These are phyloP conservation scores for Saturnia japonica DNA, from an alignment of 2,888 invertebrate genomes.

Conservation along the genomic window DNA sequence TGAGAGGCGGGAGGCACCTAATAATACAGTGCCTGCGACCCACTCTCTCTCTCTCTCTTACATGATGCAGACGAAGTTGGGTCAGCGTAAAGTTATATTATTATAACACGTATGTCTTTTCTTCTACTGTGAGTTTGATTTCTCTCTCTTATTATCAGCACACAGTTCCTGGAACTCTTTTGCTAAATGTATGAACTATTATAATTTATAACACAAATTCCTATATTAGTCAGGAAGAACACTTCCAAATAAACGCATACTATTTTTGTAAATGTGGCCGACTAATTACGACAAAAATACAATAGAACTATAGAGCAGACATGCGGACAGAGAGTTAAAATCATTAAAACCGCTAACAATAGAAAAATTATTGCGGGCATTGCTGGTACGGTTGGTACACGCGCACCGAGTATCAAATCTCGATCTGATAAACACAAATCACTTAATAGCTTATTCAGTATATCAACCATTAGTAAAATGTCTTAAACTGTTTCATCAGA, in stretches of 20 bases:
- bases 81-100: too few relatives aligned
- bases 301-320: background rate
- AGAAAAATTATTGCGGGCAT: background rate
- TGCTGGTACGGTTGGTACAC: background rate
- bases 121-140: too few relatives aligned
- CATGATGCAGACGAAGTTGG: too few relatives aligned
- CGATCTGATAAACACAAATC: conserved; percentile 10
- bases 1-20: too few relatives aligned
- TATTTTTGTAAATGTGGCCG: background rate
- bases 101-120: too few relatives aligned
- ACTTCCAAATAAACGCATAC: background rate
- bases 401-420: conserved; percentile 6
- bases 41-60: too few relatives aligned
- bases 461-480: background rate
- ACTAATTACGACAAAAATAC: background rate
- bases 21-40: too few relatives aligned
- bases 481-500: background rate
- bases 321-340: background rate
- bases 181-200: too few relatives aligned
- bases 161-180: too few relatives aligned
- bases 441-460: conserved; percentile 3
- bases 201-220: too few relatives aligned
- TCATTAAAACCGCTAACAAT: conserved; percentile 14
- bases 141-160: too few relatives aligned
- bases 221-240: background rate